Base-by-base conservation (phyloP, 2,113 vertebrate species). In the Pandion haliaetus region DNA sequence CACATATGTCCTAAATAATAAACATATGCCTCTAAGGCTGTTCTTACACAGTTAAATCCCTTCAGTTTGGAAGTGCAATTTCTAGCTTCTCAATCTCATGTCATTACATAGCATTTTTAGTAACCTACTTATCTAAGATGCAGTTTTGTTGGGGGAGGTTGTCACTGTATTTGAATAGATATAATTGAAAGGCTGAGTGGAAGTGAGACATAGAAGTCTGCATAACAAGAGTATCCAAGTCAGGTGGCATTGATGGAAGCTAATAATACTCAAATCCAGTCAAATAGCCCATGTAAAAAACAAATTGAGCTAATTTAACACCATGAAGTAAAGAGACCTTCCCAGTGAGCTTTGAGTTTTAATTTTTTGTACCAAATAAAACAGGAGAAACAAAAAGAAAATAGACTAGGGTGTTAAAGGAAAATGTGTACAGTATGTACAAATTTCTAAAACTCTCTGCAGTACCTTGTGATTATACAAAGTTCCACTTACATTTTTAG, bases 1-100 rank as follows among this genome's bases (percentile, higher is more conserved):
- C n/a, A 32, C 87, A 42, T 42, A 90, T 57, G 78, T 79, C 86
- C 85, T 89, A 83, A 78, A 50, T 97, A 93, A 95, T 93, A 96
- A 95, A 77, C 17, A 65, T 28, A 44, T 57, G 50, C 59, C 88
- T 96, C 74, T 82, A 73, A 72, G 59, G 74, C 44, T 84, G 45
- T 69, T 95, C 55, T 94, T 86, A 76, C 42, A 55, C n/a, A 94
- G 76, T 76, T 87, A 76, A 44, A 78, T 82, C 71, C 52, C 47
- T 32, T 81, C 73, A 70, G 45, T 88, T 50, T 59, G 24, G 32
- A 90, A 94, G 74, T 61, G n/a, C 13, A 59, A 45, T 78, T 94
- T 42, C 79, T 79, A 50, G 28, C 61, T 95, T 77, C 82, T 93
- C 72, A 95, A 71, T 38, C 44, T 77, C 31, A 82, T 76, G 73